Percentiles rank a stretch among this genome's conserved stretches.
Evolutionary conservation across 2,888 invertebrate species (phyloP).

Genomic region (Lutraria lutraria): DNA sequence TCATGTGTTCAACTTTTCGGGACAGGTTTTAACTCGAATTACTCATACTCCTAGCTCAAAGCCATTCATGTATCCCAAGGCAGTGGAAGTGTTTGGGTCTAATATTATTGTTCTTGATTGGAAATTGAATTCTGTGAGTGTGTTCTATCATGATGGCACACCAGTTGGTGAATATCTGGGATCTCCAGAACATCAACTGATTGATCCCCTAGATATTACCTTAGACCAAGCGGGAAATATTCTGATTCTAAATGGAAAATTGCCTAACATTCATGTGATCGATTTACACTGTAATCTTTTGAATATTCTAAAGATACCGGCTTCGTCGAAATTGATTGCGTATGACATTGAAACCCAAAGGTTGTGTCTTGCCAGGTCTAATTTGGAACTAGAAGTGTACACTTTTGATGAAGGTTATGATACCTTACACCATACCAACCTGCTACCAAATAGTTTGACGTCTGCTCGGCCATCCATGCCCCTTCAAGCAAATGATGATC

Average conservation of each 20-base stretch:
- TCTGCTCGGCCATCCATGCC: not conserved
- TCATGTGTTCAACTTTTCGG: constrained; percentile 53
- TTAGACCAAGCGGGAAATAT: constrained; percentile 60
- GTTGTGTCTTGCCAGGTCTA: constrained; percentile 46
- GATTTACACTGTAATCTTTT: constrained; percentile 49
- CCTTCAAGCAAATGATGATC: constrained; percentile 26
- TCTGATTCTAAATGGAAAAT: constrained; percentile 62
- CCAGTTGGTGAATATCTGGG: constrained; percentile 60
- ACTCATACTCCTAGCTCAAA: constrained; percentile 37
- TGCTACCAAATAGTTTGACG: not conserved
- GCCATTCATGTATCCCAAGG: constrained; percentile 46
- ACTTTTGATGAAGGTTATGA: constrained; percentile 54
- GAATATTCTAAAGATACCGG: constrained; percentile 48
- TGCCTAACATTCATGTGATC: constrained; percentile 60
- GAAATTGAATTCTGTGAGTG: constrained; percentile 53
- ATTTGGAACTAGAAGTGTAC: constrained; percentile 58
- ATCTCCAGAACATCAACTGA: constrained; percentile 46
- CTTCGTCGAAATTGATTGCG: constrained; percentile 42
- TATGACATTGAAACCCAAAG: constrained; percentile 46
- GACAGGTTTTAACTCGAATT: constrained; percentile 42
- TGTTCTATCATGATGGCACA: constrained; percentile 50
- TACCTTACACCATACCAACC: constrained; percentile 35
- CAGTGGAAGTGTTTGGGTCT: constrained; percentile 51
- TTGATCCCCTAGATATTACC: constrained; percentile 57
- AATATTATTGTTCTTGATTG: constrained; percentile 57